Percentiles rank a stretch among this genome's conserved stretches.
Evolutionary conservation across 2,113 vertebrate species (phyloP).

Genomic region (Taurulus bubalis): DNA sequence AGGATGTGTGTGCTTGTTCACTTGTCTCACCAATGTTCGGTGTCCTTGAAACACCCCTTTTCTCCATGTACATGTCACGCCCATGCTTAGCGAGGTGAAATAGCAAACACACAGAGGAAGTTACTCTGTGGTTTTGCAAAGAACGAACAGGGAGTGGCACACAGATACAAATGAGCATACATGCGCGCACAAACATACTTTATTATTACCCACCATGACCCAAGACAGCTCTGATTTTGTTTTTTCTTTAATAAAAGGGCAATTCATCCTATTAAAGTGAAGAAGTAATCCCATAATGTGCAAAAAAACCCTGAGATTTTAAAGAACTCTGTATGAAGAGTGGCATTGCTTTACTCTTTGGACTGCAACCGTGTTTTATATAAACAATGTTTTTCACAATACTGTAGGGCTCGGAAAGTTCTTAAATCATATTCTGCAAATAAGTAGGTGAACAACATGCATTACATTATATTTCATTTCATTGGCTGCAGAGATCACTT

Average conservation of each 20-base stretch:
- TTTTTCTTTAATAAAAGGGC: conserved; percentile 37
- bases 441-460: not conserved
- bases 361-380: conserved; percentile 14
- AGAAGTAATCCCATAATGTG: conserved; percentile 37
- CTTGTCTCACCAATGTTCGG: not conserved
- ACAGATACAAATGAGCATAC: not conserved
- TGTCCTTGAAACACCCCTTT: conserved; percentile 35
- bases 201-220: conserved; percentile 37
- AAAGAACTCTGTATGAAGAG: conserved; percentile 24
- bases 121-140: conserved; percentile 57
- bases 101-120: conserved; percentile 65
- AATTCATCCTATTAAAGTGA: conserved; percentile 45
- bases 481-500: not conserved
- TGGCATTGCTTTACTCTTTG: conserved; percentile 23
- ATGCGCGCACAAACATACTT: conserved; percentile 8
- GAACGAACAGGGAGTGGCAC: conserved; percentile 71
- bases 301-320: conserved; percentile 23
- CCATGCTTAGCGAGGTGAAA: conserved; percentile 47
- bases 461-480: not conserved
- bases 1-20: not conserved
- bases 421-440: conserved; percentile 11
- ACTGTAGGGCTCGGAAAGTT: not conserved
- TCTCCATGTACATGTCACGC: conserved; percentile 47
- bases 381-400: conserved; percentile 19
- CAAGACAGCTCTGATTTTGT: conserved; percentile 51